These are phyloP conservation scores for Lagocephalus sceleratus DNA, from an alignment of 2,797 vertebrate species.

Conservation along the genomic window DNA sequence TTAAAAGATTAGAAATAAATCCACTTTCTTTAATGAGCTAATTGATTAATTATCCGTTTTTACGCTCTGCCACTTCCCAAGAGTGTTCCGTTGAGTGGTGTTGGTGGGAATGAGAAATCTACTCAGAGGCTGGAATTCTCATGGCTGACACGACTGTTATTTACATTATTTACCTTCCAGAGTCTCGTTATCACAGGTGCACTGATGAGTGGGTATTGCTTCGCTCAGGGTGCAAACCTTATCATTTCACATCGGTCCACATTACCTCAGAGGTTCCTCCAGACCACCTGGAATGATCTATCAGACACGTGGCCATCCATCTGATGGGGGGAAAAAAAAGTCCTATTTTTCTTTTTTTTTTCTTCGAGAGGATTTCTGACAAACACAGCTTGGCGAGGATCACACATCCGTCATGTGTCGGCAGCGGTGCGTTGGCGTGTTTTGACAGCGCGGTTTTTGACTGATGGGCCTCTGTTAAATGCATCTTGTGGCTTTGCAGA, in stretches of 20 bases:
- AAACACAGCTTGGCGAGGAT: slow-evolving; percentile 21
- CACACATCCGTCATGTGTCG: slow-evolving; percentile 39
- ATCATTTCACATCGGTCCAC: too few relatives aligned
- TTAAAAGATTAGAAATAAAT: slow-evolving; percentile 30
- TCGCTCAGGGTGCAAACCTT: too few relatives aligned
- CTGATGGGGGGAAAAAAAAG: too few relatives aligned
- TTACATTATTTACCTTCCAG: too few relatives aligned
- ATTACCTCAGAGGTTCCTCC: too few relatives aligned
- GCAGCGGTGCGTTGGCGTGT: slow-evolving; percentile 42
- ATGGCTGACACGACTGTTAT: too few relatives aligned
- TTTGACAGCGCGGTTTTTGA: slow-evolving; percentile 56
- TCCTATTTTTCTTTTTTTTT: too few relatives aligned
- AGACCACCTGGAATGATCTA: too few relatives aligned
- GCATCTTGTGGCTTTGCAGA: slow-evolving; percentile 27
- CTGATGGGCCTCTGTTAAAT: slow-evolving; percentile 47
- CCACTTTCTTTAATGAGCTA: slow-evolving; percentile 31
- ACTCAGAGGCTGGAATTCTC: neutral
- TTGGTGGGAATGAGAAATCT: slow-evolving; percentile 1
- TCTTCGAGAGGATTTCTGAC: slow-evolving; percentile 2
- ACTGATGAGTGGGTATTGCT: too few relatives aligned
- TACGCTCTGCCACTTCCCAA: slow-evolving; percentile 14
- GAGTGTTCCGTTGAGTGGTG: slow-evolving; percentile 13
- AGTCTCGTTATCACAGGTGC: too few relatives aligned
- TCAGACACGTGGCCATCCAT: too few relatives aligned
- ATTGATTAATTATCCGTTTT: slow-evolving; percentile 43